These are phyloP conservation scores for Trochalopteron elliotii DNA, from an alignment of 2,113 vertebrate genomes.

Conservation along the genomic window DNA sequence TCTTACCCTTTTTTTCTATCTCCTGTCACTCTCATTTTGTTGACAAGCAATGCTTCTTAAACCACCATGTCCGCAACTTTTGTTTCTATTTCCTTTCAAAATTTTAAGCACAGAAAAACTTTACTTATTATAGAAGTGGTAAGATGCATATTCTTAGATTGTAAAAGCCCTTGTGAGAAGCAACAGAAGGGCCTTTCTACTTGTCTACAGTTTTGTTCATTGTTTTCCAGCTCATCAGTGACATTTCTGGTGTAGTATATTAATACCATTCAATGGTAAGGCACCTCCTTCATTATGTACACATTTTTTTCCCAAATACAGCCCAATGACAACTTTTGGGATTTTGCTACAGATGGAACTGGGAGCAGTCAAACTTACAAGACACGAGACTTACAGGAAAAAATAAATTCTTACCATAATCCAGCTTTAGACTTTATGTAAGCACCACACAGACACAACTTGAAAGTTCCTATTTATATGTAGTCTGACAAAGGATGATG, in stretches of 20 bases:
- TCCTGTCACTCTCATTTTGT: background rate
- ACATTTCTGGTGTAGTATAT: background rate
- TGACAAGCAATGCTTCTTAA: background rate
- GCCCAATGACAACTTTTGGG: background rate
- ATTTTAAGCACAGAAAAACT: background rate
- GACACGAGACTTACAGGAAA: background rate
- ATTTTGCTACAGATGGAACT: background rate
- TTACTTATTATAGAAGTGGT: background rate
- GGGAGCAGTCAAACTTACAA: background rate
- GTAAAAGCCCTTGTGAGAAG: background rate
- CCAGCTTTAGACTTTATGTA: constrained; percentile 25
- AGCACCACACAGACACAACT: background rate
- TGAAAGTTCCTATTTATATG: background rate
- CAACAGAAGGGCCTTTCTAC: background rate
- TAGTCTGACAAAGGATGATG: background rate
- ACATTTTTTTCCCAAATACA: background rate
- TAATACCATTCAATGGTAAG: background rate
- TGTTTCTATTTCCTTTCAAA: background rate
- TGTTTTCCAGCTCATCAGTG: background rate
- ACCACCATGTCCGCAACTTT: background rate
- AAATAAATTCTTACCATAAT: constrained; percentile 2
- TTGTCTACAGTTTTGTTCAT: background rate
- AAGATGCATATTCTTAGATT: background rate
- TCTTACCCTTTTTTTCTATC: background rate
- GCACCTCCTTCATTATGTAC: background rate